phyloP scores from a whole-genome alignment of 1,140 invertebrate genomes.

The Drosophila sp. region DNA sequence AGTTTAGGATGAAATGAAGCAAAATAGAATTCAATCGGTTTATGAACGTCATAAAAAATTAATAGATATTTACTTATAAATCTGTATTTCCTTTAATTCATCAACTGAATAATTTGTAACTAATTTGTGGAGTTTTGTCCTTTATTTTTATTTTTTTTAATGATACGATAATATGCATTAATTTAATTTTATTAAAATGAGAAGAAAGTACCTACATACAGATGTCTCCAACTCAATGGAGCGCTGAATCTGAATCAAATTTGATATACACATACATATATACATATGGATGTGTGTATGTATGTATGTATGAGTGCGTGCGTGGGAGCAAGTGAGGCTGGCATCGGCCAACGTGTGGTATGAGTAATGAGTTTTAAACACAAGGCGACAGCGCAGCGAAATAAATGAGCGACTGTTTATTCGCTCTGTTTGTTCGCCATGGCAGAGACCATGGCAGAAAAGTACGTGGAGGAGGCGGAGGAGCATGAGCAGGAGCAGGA shows the following conservation, averaged over 20 bases:
- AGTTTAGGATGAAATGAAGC: too few species aligned
- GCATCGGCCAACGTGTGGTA: slow-evolving; percentile 59
- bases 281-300: neutral
- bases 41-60: too few species aligned
- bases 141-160: slow-evolving; percentile 10
- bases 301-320: neutral
- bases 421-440: slow-evolving; percentile 30
- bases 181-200: slow-evolving; percentile 52
- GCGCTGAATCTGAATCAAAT: slow-evolving; percentile 40
- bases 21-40: too few species aligned
- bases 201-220: slow-evolving; percentile 9
- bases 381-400: slow-evolving; percentile 35
- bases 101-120: slow-evolving; percentile 26
- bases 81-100: neutral
- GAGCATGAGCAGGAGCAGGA: too few species aligned
- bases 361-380: slow-evolving; percentile 62
- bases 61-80: too few species aligned
- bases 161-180: slow-evolving; percentile 32
- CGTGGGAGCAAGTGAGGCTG: slow-evolving; percentile 2
- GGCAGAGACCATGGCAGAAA: neutral
- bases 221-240: slow-evolving; percentile 43
- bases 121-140: slow-evolving; percentile 42
- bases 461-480: neutral
- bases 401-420: slow-evolving; percentile 58
- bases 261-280: slow-evolving; percentile 9